A percentile compares a stretch with the other conserved stretches of the same genome.
phyloP scores from a whole-genome alignment of 2,113 vertebrate genomes.

The Casuarius casuarius region DNA sequence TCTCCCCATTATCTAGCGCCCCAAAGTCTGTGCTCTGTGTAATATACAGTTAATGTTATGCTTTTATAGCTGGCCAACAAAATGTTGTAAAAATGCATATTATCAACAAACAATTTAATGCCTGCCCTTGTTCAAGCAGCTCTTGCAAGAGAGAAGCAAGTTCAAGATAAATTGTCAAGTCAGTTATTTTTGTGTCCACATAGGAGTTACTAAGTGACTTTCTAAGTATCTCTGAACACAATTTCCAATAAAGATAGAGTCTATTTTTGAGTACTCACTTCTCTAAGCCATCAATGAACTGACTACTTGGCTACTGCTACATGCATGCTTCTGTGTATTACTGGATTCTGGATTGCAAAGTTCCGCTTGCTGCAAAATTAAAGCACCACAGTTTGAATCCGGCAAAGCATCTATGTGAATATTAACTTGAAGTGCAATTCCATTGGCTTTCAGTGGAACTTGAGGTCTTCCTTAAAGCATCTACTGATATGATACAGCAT shows the following conservation, averaged over 20 bases:
- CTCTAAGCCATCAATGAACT: background rate
- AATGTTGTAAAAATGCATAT: background rate
- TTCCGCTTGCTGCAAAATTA: background rate
- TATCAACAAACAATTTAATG: background rate
- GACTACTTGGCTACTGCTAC: background rate
- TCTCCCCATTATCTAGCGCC: background rate
- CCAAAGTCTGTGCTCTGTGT: background rate
- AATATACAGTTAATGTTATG: background rate
- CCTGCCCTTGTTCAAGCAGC: background rate
- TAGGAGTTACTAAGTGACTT: background rate
- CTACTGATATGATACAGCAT: background rate
- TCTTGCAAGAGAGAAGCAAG: background rate
- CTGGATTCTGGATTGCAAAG: background rate
- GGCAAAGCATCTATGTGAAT: background rate
- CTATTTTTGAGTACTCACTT: background rate
- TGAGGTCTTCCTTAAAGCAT: background rate
- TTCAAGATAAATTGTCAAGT: background rate
- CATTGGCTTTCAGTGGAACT: background rate
- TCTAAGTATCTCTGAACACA: background rate
- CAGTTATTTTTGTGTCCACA: background rate
- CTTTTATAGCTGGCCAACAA: background rate
- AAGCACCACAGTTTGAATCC: background rate
- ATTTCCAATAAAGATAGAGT: background rate
- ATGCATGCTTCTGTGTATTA: background rate
- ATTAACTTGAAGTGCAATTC: background rate